Base-by-base conservation (phyloP, 2,113 vertebrate genomes). In the Syngnathus typhle region DNA sequence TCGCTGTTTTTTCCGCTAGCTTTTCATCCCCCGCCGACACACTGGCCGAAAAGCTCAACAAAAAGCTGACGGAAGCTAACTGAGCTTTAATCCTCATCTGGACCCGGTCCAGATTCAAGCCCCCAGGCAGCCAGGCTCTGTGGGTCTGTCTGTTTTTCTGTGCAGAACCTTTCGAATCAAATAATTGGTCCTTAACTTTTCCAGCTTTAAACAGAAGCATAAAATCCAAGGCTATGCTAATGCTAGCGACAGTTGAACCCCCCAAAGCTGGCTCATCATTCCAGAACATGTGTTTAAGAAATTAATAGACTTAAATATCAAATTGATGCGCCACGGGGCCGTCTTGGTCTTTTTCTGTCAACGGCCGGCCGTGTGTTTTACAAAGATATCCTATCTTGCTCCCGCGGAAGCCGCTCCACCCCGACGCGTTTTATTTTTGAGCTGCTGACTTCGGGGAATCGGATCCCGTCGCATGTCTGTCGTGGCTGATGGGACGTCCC, bases 401-500 rank as follows among this genome's bases (percentile, higher is more conserved):
- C 70, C 41, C 65, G 16, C 60, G 46, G 39, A 61, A 39, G 19
- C 18, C 65, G 60, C 74, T 60, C 76, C 78, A 58, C 76, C 80
- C 71, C 63, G 67, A 76, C 21, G 77, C 69, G 70, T 61, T 77
- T 89, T 90, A 88, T 89, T 87, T 88, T 68, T 36, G 85, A 87
- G 78, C 75, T 90, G 90, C 90, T 92, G 90, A 91, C 81, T 71
- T 15, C 52, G 73, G 79, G 76, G 82, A 91, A 91, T 90, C 56
- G 80, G 90, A 90, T 71, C 79, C 74, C 61, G 15, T 67, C 11
- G 46, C 73, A 73, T 69, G 67, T 78, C 69, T 83, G 74, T 13
- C 68, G 27, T 16, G 60, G 41, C 39, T 44, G 41, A 15, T 43
- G n/a, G 59, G 36, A 60, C 36, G 58, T 60, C 36, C 10, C 19